These are phyloP conservation scores for Girardinichthys multiradiatus DNA, from an alignment of 2,113 vertebrate species.

Conservation along the genomic window DNA sequence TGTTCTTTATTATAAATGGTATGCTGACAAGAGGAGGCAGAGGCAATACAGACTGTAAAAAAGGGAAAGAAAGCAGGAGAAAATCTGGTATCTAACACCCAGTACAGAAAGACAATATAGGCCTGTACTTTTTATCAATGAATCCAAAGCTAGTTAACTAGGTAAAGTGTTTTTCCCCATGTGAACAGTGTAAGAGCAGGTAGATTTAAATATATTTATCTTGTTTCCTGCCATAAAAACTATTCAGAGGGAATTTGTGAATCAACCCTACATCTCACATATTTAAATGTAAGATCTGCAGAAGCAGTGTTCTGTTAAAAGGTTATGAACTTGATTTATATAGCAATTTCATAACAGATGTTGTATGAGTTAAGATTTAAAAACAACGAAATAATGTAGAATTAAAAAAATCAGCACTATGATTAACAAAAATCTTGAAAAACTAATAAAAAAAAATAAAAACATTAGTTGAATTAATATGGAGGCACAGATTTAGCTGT, in stretches of 20 bases:
- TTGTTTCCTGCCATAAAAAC: too few relatives aligned
- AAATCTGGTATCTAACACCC: background rate
- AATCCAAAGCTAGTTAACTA: too few relatives aligned
- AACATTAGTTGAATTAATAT: background rate
- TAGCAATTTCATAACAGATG: too few relatives aligned
- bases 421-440: background rate
- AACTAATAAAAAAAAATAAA: background rate
- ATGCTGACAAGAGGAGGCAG: constrained; percentile 18
- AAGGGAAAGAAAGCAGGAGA: background rate
- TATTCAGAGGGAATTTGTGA: too few relatives aligned
- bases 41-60: background rate
- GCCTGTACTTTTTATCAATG: background rate
- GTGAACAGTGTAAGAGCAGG: constrained; percentile 14
- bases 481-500: background rate
- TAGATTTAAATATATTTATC: background rate
- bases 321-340: too few relatives aligned
- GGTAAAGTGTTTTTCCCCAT: constrained; percentile 6
- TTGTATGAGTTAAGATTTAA: background rate
- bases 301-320: too few relatives aligned
- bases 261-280: too few relatives aligned
- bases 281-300: too few relatives aligned
- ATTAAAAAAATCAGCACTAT: background rate
- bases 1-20: constrained; percentile 25
- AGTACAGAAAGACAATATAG: background rate
- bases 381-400: background rate